Conservation (phyloP, 1,140 invertebrate genomes). For the Andricus grossulariae region DNA sequence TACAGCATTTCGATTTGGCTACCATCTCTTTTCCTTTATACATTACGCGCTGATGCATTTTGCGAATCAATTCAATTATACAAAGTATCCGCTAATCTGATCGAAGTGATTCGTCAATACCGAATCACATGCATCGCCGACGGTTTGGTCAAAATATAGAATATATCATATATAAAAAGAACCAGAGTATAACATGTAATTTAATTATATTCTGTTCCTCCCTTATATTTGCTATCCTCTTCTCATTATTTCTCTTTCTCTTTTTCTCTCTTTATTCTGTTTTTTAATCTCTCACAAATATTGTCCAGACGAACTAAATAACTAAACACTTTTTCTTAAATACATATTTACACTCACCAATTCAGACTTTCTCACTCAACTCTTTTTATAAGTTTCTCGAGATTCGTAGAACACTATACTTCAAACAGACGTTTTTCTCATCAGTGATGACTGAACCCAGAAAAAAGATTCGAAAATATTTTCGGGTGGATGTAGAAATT, state of each 20-base stretch:
- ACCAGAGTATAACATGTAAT: constrained; percentile 48
- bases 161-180: constrained; percentile 58
- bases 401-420: neutral
- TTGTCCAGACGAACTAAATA: constrained; percentile 66
- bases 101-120: constrained; percentile 15
- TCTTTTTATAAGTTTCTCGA: neutral
- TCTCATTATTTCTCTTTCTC: constrained; percentile 29
- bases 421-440: neutral
- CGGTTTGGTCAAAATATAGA: constrained; percentile 53
- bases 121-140: constrained; percentile 39
- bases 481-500: too few relatives aligned
- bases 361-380: constrained; percentile 6
- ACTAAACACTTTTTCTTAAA: constrained; percentile 58
- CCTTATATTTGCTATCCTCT: neutral
- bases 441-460: neutral
- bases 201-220: constrained; percentile 1
- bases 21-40: constrained; percentile 31
- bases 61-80: constrained; percentile 27
- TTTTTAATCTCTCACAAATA: constrained; percentile 50
- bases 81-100: neutral
- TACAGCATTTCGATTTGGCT: constrained; percentile 31
- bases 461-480: neutral
- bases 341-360: constrained; percentile 65
- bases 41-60: constrained; percentile 23
- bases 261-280: neutral